phyloP scores from a whole-genome alignment of 2,113 vertebrate genomes.

The Acinonyx jubatus region DNA sequence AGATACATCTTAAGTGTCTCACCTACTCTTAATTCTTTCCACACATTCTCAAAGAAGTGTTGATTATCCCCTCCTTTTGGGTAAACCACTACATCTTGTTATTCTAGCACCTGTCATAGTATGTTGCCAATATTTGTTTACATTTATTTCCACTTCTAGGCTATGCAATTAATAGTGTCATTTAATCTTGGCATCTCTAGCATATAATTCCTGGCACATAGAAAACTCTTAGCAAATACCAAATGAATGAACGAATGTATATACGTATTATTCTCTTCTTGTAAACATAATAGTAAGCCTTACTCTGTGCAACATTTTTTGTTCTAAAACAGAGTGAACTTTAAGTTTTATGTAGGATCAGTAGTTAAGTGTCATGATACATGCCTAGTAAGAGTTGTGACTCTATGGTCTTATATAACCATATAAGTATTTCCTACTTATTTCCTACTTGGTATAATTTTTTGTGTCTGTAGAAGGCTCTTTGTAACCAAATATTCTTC shows the following conservation, averaged over 20 bases:
- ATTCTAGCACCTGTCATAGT: not conserved
- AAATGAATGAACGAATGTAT: not conserved
- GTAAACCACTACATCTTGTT: not conserved
- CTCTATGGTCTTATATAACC: not conserved
- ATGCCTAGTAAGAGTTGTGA: not conserved
- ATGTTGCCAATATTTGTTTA: constrained; percentile 63
- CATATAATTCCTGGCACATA: constrained; percentile 53
- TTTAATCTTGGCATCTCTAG: constrained; percentile 59
- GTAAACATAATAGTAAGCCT: not conserved
- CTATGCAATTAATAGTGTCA: constrained; percentile 64
- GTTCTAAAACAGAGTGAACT: not conserved
- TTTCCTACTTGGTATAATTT: not conserved
- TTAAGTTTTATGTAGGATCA: not conserved
- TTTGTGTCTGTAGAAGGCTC: not conserved
- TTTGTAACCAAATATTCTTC: not conserved
- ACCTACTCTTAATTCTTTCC: not conserved
- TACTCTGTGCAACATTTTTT: not conserved
- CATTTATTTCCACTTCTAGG: constrained; percentile 50
- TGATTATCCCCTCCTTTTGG: not conserved
- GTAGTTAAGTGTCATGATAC: not conserved
- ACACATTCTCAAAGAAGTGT: not conserved
- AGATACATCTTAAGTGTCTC: not conserved
- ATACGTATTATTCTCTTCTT: not conserved
- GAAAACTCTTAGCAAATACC: constrained; percentile 14
- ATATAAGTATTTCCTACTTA: not conserved